Conservation (phyloP, 2,888 invertebrate genomes). For the Synanthedon andrenaeformis region DNA sequence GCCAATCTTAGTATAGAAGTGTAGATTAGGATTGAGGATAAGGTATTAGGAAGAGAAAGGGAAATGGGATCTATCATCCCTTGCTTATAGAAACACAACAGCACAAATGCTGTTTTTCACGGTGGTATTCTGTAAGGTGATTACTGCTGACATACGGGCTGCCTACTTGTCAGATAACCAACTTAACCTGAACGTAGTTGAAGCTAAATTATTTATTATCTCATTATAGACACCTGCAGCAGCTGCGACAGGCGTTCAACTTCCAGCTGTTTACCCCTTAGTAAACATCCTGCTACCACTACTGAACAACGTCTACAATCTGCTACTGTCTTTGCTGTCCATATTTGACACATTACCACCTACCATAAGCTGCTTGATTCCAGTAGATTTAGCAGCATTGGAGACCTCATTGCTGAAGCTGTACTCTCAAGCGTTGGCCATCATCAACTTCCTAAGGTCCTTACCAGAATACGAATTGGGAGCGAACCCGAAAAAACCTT, state of each 20-base stretch:
- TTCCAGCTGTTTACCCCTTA: conserved; percentile 57
- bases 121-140: too few relatives aligned
- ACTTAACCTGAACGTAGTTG: too few relatives aligned
- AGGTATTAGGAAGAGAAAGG: too few relatives aligned
- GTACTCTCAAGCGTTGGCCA: conserved; percentile 56
- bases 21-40: too few relatives aligned
- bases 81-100: too few relatives aligned
- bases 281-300: conserved; percentile 57
- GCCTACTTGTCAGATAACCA: too few relatives aligned
- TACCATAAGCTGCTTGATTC: conserved; percentile 48
- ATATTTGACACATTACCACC: conserved; percentile 59
- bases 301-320: conserved; percentile 60
- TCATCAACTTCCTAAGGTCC: conserved; percentile 48
- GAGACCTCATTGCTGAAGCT: conserved; percentile 54
- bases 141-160: too few relatives aligned
- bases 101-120: too few relatives aligned
- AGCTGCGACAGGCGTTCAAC: conserved; percentile 36
- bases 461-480: conserved; percentile 53
- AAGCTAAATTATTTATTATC: background rate
- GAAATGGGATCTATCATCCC: too few relatives aligned
- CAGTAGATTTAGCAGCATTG: conserved; percentile 50
- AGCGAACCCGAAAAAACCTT: conserved; percentile 43
- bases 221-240: conserved; percentile 41
- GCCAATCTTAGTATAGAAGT: too few relatives aligned
- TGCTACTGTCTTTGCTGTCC: conserved; percentile 51